Base-by-base conservation (phyloP, 2,113 vertebrate species). In the Percopsis transmontana region DNA sequence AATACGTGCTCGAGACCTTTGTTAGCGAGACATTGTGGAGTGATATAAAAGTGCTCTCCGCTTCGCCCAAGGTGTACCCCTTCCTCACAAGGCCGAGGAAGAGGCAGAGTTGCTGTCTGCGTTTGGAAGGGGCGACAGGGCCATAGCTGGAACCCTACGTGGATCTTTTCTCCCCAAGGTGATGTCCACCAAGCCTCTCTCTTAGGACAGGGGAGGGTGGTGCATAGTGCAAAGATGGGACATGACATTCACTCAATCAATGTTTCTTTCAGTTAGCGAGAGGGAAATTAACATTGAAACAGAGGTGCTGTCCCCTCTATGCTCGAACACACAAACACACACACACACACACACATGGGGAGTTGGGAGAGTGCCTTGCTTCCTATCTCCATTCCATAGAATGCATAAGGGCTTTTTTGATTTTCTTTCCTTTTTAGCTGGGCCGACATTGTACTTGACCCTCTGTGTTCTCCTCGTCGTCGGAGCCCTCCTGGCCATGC, bases 381-480 rank as follows among this genome's bases (percentile, higher is more conserved):
- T 75, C 85, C 87, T 83, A 84, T 85, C 83, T 74, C 89, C 85
- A 85, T 82, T 81, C 76, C 38, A 68, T 23, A 65, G 74, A 80
- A 79, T 54, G 53, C 66, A 58, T 1, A 11, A 40, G 33, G 24
- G 69, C 62, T 20, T 70, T 66, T 74, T 33, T 6, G 1, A 3
- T 6, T 6, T 7, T 7, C 27, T 7, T 7, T 7, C 27, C 27
- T 0, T 33, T 92, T 89, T 99, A 99, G 93, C 96, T 98, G 81
- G 97, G 95, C 87, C 96, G 94, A 86, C 97, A 99, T 82, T 99
- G 97, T 63, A 99, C 96, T 87, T 98, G 96, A 83, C 97, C 94
- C 80, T 99, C 97, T 1, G 95, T 92, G 93, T 91, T 95, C 91
- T 97, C 95, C 87, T 99, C 97, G 0, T 99, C 97, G 0, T 99